Conservation (phyloP, 2,888 invertebrate species). For the Galeopsomyia nigrocyanea region DNA sequence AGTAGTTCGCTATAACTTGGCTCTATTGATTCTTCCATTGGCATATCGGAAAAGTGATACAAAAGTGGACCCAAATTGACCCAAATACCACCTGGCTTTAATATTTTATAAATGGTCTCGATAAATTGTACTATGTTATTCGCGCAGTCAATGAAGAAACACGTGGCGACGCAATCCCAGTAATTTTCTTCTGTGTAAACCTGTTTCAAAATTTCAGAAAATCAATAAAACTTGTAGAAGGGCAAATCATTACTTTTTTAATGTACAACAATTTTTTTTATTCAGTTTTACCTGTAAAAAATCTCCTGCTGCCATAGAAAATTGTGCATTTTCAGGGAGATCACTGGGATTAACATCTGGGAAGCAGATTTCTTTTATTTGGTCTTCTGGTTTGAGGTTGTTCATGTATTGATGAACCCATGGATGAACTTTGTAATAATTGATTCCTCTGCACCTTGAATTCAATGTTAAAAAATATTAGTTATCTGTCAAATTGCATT, state of each 20-base stretch:
- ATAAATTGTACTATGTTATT: slow-evolving; percentile 96
- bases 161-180: slow-evolving; percentile 95
- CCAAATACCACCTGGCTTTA: slow-evolving; percentile 92
- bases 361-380: slow-evolving; percentile 82
- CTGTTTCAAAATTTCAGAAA: slow-evolving; percentile 61
- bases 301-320: slow-evolving; percentile 98
- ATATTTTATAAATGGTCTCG: slow-evolving; percentile 89
- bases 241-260: neutral
- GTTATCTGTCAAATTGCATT: neutral
- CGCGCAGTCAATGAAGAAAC: slow-evolving; percentile 99
- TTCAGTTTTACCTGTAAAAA: slow-evolving; percentile 83
- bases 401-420: slow-evolving; percentile 97
- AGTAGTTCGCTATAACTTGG: slow-evolving; percentile 89
- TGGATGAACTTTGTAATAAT: slow-evolving; percentile 88
- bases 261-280: neutral
- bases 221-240: too few species aligned
- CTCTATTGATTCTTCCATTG: slow-evolving; percentile 90
- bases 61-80: slow-evolving; percentile 92
- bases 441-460: slow-evolving; percentile 73
- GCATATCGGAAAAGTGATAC: slow-evolving; percentile 90
- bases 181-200: slow-evolving; percentile 78
- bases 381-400: slow-evolving; percentile 85
- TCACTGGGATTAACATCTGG: slow-evolving; percentile 89
- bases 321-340: slow-evolving; percentile 76
- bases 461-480: neutral